Evolutionary conservation across 2,888 invertebrate genomes (phyloP), one percentile per base, ranked within the genome.

Genomic region (Caenorhabditis becei): DNA sequence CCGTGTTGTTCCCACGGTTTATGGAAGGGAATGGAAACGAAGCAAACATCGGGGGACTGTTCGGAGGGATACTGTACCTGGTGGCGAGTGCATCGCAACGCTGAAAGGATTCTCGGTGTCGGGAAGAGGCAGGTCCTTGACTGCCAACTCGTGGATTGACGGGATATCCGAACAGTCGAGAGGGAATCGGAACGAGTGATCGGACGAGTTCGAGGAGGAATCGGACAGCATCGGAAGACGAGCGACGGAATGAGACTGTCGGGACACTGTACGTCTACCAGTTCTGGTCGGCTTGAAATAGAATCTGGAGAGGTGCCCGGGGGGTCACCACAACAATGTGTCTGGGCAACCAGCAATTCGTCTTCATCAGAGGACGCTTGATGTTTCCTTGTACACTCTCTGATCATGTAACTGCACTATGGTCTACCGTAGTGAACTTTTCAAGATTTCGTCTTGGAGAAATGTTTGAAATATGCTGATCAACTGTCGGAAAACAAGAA

Each of bases 81-180:
- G 78, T 3, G 82, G 82, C 11, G 82, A 82, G 47, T 77, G 77
- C 58, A 82, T 26, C 0, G 82, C 82, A 18, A 82, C 58, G 58
- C 74, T 82, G 44, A 82, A 82, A 16, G 82, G 82, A 53, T 82
- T 82, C 41, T 74, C 63, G 1, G 59, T 24, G 53, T 82, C 82
- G 4, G 71, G 77, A 24, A 69, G 28, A 16, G 81, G 81, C 2
- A 77, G 58, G 44, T 72, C 62, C 20, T 77, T 56, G 11, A 77
- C 56, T 20, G 58, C 69, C 59, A 66, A n/a, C 23, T 66, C 75
- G 35, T 75, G 75, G 37, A 59, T 49, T n/a, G 75, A 75, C 24
- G 28, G 51, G 47, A 59, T 58, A 66, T 75, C 66, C 8, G 59
- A 28, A 16, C 58, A 49, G 44, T 75, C 66, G 51, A 75, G 66